A percentile compares a stretch with the other conserved stretches of the same genome.
phyloP scores from a whole-genome alignment of 2,888 invertebrate species.

The Criorhina ranunculi region DNA sequence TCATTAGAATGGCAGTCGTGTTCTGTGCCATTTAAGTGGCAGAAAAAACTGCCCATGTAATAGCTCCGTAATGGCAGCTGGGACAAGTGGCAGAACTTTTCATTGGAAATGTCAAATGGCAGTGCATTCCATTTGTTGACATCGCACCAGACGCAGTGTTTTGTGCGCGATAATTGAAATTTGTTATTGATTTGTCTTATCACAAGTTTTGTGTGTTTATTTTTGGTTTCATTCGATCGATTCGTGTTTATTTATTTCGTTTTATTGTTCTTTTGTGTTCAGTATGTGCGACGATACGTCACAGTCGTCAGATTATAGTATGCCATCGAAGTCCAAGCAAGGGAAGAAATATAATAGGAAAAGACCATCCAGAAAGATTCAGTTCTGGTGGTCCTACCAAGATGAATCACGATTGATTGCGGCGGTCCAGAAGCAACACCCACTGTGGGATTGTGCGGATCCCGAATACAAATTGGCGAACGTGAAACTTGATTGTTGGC shows the following conservation, averaged over 20 bases:
- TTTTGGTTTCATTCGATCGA: no score
- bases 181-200: no score
- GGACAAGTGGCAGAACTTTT: background rate
- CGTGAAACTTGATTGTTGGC: no score
- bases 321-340: no score
- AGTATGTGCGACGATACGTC: no score
- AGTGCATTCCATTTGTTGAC: background rate
- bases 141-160: background rate
- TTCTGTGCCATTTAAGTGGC: background rate
- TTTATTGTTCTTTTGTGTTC: no score
- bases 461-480: background rate
- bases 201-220: no score
- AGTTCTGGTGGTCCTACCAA: background rate
- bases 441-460: constrained; percentile 3
- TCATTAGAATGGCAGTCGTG: background rate
- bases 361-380: no score
- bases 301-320: no score
- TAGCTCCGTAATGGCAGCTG: background rate
- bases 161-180: background rate
- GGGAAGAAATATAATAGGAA: no score
- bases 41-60: background rate
- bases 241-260: no score
- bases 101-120: background rate
- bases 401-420: constrained; percentile 4
- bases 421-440: constrained; percentile 2